Base-by-base conservation (phyloP, 2,113 vertebrate genomes). In the Ophthalmolycus amberensis region DNA sequence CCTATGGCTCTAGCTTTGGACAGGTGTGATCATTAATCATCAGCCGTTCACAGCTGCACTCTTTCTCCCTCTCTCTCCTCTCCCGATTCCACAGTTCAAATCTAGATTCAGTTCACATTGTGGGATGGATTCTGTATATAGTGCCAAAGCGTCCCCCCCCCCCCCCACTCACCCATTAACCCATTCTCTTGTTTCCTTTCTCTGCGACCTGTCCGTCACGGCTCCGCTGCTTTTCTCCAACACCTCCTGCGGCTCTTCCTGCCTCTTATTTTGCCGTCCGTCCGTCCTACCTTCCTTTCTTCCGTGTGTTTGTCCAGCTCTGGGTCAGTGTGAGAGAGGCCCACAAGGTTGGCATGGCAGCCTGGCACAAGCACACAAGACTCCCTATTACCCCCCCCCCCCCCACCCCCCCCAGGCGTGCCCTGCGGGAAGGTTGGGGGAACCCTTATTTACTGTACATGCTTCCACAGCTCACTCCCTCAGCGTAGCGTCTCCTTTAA, bases 271-370 rank as follows among this genome's bases (percentile, higher is more conserved):
- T 69, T 66, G 8, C 66, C 79, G 65, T 38, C 50, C 73, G 34
- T 88, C 74, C 59, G n/a, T 84, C 44, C 62, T 2, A 81, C 59
- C 75, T 64, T 34, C 68, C 32, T 9, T 90, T 87, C 82, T 88
- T 81, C 64, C 44, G 6, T 60, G 11, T 79, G 71, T 90, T 90
- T 91, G 83, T 85, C 75, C 79, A 46, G 69, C 74, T 79, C 85
- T 83, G 80, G 72, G 72, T 86, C 77, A 54, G 81, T 77, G 75
- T 81, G n/a, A 73, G 85, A 79, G 20, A 71, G 77, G 71, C 87
- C 70, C 78, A 0, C 5, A 76, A 60, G 73, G 92, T 93, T 93
- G 92, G 90, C 93, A 94, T 93, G 92, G 92, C 88, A 92, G 89
- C 89, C 86, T 91, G 92, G 91, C 90, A 90, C 54, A 63, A 70